Conservation (phyloP, 2,797 vertebrate species). For the Leucoraja ocellata region DNA sequence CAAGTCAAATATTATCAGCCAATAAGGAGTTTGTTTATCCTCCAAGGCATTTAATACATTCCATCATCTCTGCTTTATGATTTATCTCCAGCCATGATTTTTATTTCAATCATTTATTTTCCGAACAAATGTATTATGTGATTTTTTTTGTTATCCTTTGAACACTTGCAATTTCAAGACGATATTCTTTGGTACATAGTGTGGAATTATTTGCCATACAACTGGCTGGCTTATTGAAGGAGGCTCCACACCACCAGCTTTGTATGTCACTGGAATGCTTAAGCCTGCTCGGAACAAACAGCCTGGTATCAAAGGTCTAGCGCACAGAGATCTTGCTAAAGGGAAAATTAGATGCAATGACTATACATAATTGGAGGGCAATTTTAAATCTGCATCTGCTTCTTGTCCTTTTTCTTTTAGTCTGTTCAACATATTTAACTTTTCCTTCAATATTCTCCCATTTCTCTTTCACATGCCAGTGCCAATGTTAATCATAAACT, state of each 20-base stretch:
- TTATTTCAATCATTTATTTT: neutral
- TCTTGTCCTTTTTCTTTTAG: neutral
- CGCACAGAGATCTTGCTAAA: neutral
- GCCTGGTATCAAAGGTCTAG: neutral
- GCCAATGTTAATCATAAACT: neutral
- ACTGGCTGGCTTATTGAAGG: neutral
- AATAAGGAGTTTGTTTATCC: neutral
- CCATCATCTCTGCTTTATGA: neutral
- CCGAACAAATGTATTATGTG: neutral
- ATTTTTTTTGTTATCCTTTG: neutral
- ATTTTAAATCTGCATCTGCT: neutral
- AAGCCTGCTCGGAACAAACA: neutral
- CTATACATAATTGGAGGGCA: neutral
- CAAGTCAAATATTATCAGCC: neutral
- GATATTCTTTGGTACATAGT: neutral
- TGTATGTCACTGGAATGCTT: neutral
- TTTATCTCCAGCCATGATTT: neutral
- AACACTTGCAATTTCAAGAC: neutral
- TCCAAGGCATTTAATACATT: neutral
- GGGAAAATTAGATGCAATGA: neutral
- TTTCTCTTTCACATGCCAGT: neutral
- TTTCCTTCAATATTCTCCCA: neutral
- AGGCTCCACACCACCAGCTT: neutral
- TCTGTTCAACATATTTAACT: neutral
- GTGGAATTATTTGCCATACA: neutral